phyloP scores from a whole-genome alignment of 2,113 vertebrate species.

The Podarcis muralis region DNA sequence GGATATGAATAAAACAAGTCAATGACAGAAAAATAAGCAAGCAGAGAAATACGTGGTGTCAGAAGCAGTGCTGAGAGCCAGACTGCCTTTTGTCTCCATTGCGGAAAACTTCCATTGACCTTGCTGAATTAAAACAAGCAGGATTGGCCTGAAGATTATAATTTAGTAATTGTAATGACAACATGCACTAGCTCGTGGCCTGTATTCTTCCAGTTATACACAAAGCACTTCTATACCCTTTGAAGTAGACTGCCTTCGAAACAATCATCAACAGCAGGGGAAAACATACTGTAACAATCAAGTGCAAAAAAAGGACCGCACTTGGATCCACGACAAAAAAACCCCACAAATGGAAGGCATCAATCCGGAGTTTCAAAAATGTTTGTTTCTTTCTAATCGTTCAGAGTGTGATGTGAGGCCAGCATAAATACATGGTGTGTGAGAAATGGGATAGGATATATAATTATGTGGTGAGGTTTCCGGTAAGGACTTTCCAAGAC shows the following conservation, averaged over 20 bases:
- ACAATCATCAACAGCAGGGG: not conserved
- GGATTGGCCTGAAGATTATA: not conserved
- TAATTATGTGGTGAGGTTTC: not conserved
- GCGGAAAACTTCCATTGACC: not conserved
- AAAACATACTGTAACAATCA: slow-evolving; percentile 2
- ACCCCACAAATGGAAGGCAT: not conserved
- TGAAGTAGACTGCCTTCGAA: not conserved
- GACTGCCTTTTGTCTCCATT: not conserved
- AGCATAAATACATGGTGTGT: not conserved
- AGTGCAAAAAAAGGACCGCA: not conserved
- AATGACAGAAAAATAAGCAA: not conserved
- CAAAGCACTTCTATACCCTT: not conserved
- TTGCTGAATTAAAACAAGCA: not conserved
- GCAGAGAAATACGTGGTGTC: not conserved
- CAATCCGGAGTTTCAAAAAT: not conserved
- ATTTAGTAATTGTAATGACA: not conserved
- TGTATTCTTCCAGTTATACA: not conserved
- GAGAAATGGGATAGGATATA: not conserved
- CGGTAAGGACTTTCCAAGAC: not conserved
- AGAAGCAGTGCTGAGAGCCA: not conserved
- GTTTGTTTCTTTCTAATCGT: not conserved
- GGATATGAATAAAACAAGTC: not conserved
- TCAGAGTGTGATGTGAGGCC: not conserved
- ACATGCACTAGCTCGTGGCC: not conserved
- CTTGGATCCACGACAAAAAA: not conserved